A percentile compares a stretch with the other conserved stretches of the same genome.
phyloP scores from a whole-genome alignment of 2,797 vertebrate species.

The Naso thynnoides region DNA sequence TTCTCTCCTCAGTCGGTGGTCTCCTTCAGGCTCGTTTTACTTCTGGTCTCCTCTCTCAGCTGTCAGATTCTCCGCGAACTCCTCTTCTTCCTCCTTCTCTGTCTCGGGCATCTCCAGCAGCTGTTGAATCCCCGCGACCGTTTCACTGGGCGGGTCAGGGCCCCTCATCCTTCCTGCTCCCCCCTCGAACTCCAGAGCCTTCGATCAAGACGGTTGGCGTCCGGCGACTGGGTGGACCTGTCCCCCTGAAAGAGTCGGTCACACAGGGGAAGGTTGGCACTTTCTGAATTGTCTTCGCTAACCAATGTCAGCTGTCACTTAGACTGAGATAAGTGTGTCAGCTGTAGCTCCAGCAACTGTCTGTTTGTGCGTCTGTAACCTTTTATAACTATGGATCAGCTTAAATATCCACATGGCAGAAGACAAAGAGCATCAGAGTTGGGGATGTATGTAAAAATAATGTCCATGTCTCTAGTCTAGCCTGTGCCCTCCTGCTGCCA shows the following conservation, averaged over 20 bases:
- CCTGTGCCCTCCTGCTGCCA: no score
- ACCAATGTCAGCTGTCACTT: no score
- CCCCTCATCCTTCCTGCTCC: constrained; percentile 79
- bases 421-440: no score
- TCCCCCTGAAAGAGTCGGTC: constrained; percentile 85
- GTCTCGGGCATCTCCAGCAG: constrained; percentile 31
- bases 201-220: constrained; percentile 87
- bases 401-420: no score
- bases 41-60: constrained; percentile 72
- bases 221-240: constrained; percentile 83
- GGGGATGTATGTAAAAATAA: no score
- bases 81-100: constrained; percentile 4
- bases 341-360: no score
- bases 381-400: no score
- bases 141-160: constrained; percentile 76
- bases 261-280: constrained; percentile 80
- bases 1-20: constrained; percentile 80
- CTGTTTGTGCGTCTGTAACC: no score
- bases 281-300: neutral
- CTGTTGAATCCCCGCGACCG: neutral
- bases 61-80: constrained; percentile 64
- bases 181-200: constrained; percentile 79
- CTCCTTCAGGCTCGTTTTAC: constrained; percentile 89
- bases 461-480: no score
- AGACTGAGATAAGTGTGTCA: no score